Conservation (phyloP, 2,888 invertebrate species). For the Blastobasis adustella region DNA sequence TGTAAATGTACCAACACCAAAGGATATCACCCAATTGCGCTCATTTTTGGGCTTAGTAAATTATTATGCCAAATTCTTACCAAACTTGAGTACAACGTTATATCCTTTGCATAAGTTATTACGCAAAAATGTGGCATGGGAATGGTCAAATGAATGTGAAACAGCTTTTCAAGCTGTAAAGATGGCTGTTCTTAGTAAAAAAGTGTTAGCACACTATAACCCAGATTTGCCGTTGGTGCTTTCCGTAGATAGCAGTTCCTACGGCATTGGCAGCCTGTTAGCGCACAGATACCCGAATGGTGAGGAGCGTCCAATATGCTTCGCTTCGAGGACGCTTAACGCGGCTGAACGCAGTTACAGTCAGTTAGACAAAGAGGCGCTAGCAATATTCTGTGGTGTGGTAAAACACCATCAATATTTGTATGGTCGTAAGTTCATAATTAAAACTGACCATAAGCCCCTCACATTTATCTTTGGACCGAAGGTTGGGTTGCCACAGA, state of each 20-base stretch:
- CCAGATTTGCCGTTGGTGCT: neutral
- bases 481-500: neutral
- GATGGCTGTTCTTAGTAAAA: slow-evolving; percentile 1
- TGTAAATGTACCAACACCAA: no score
- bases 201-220: neutral
- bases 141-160: neutral
- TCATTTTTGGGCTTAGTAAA: slow-evolving; percentile 15
- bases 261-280: neutral
- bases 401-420: slow-evolving; percentile 13
- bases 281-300: neutral
- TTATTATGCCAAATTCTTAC: slow-evolving; percentile 17
- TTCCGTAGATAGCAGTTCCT: neutral
- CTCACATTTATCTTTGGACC: slow-evolving; percentile 30
- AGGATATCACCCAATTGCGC: slow-evolving; percentile 12
- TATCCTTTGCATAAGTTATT: slow-evolving; percentile 13
- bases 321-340: slow-evolving; percentile 13
- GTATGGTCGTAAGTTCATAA: slow-evolving; percentile 16
- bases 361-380: slow-evolving; percentile 15
- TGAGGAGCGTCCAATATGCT: slow-evolving; percentile 10
- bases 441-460: slow-evolving; percentile 43
- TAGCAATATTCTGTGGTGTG: slow-evolving; percentile 12
- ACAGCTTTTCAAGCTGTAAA: slow-evolving; percentile 6
- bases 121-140: slow-evolving; percentile 6
- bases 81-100: slow-evolving; percentile 11
- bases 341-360: slow-evolving; percentile 8